Base-by-base conservation (phyloP, 2,797 vertebrate genomes). In the Hydrophis major region DNA sequence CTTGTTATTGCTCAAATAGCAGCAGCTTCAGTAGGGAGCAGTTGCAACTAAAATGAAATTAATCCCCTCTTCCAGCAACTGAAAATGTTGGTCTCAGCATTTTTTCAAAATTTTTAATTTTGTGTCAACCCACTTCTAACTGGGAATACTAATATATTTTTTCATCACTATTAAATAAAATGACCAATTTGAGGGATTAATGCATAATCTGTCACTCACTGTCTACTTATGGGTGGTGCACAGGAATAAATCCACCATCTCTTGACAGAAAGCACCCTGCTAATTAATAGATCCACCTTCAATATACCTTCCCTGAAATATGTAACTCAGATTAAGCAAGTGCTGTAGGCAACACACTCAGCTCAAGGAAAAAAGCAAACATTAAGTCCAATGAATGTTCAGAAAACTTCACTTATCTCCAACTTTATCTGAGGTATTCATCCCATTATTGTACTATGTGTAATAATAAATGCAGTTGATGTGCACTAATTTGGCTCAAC, bases 1-100 rank as follows among this genome's bases (percentile, higher is more conserved):
- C 97, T 97, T 97, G 97, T 97, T 98, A 96, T 94, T 91, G 95
- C 92, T 97, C 96, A 97, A 96, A 95, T 94, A 97, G 69, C 95
- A 97, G 96, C 95, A 96, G 95, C 94, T 96, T 97, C 96, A 92
- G 88, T 94, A 18, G 59, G 89, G 91, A 88, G 22, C 93, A 8
- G 83, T 95, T 96, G 96, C 95, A 96, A 95, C 0, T 0, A 2
- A 93, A 93, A 91, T 95, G 94, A 93, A 94, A 96, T 94, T 87
- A 89, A 94, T 96, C 96, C 97, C 92, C 92, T 97, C 93, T 95
- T 95, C 93, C 92, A 20, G 91, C 69, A 96, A 89, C 74, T n/a
- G 6, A 92, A 90, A 74, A 87, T 32, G 90, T 93, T 92, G 92
- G 92, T 89, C 92, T 97, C 97, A 97, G 97, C 97, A 96, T 95